These are phyloP conservation scores for Ornithoptera priamus DNA, from an alignment of 2,888 invertebrate genomes.

Conservation along the genomic window DNA sequence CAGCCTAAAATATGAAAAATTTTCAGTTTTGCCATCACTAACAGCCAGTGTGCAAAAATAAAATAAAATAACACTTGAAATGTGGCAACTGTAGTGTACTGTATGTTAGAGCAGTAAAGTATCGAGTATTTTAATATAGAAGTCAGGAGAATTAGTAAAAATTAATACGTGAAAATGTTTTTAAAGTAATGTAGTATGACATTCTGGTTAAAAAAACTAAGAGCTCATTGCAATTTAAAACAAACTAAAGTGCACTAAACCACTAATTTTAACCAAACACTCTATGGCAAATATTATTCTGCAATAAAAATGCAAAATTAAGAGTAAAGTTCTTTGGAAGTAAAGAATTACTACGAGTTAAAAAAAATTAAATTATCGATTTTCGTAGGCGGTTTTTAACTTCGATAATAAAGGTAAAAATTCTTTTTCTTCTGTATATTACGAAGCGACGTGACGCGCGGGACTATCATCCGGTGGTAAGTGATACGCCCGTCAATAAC, in stretches of 20 bases:
- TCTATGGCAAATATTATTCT: no score
- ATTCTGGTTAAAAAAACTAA: not conserved
- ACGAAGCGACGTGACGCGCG: no score
- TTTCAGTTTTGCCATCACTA: slow-evolving; percentile 17
- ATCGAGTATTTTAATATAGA: not conserved
- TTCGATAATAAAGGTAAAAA: no score
- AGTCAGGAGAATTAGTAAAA: not conserved
- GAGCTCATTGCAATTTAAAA: not conserved
- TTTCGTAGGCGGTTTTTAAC: no score
- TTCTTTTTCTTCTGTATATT: no score
- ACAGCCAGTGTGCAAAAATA: slow-evolving; percentile 6
- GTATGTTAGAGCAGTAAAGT: not conserved
- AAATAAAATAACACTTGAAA: slow-evolving; percentile 16
- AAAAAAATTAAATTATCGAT: no score
- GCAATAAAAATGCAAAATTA: no score
- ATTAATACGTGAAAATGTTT: not conserved
- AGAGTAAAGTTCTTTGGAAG: no score
- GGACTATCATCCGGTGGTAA: no score
- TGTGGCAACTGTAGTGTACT: not conserved
- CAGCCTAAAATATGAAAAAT: slow-evolving; percentile 14
- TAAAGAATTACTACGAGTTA: no score
- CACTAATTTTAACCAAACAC: not conserved
- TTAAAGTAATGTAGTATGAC: not conserved
- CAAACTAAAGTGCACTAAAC: slow-evolving; percentile 1
- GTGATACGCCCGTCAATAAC: no score